Base-by-base conservation (phyloP, 2,888 invertebrate genomes). In the Tetragonisca angustula region DNA sequence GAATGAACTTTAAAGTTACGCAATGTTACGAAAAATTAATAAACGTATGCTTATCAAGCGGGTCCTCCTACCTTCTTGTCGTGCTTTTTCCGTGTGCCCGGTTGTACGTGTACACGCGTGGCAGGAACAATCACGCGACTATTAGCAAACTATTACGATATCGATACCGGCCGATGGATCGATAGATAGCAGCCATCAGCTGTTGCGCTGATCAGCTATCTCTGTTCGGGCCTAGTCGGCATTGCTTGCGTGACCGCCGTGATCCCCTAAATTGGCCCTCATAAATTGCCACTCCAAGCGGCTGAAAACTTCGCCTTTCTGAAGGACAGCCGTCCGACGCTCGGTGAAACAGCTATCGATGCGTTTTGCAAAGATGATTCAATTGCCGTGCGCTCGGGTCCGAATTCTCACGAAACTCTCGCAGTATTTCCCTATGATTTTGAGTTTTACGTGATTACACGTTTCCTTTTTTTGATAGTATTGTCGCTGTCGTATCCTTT, bases 141-240 rank as follows among this genome's bases (percentile, higher is more conserved):
- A 92, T 93, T 92, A 91, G 91, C 87, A 88, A 91, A 91, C 91
- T 91, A 92, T 92, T 92, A 91, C 91, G 89, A 90, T 91, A 90
- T 90, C 89, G 89, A 90, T 89, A 86, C 81, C 79, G 75, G 83
- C 73, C 85, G 90, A 92, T 91, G 87, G 89, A 84, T 90, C 91
- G 91, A 91, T 92, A 93, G 89, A 91, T 90, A 91, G 77, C 67
- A 62, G 81, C 84, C 83, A 88, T 91, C 92, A 93, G 92, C 92
- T 93, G 92, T 91, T 92, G 91, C 92, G 81, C 87, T 82, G 91
- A 91, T 88, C 87, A 89, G 88, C 84, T 88, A 88, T 88, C 88
- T 85, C 85, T 79, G 87, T 90, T 89, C 81, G 83, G 84, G 83
- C 72, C 70, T 77, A 71, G 78, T 76, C 64, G 75, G 77, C 74